Base-by-base conservation (phyloP, 2,888 invertebrate species). In the Neoascia interrupta region DNA sequence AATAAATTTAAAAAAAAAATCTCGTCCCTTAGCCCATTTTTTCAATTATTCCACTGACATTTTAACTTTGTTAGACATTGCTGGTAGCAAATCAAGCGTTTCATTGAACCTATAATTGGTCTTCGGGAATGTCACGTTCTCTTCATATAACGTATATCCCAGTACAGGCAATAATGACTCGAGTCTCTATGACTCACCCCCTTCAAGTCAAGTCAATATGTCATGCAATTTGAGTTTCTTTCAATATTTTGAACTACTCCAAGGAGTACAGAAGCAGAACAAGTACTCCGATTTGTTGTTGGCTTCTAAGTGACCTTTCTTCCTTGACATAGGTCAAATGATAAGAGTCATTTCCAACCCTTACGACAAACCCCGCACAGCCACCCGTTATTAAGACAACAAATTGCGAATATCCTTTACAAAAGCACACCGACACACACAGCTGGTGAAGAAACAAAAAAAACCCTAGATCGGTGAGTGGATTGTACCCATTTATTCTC, bases 321-420 rank as follows among this genome's bases (percentile, higher is more conserved):
- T 47, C 61, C 28, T 70, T 54, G 61, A 70, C 70, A 47, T 61
- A 70, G 70, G 70, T 70, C 61, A 61, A 54, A 54, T 61, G 61
- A 61, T 54, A 51, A 53, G 21, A 61, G 61, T 61, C 45, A 47
- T 45, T 53, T 54, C 5, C 13, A 43, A 43, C 23, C 23, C 16
- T 10, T 37, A 16, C 45, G 21, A 28, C 31, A 31, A 5, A 31
- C 16, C 3, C 15, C 45, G 19, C 34, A 21, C 41, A 10, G 5
- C 19, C 21, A n/a, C 11, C 39, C 58, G 18, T 51, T 39, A 21
- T 5, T 28, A 47, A 18, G 69, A 43, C 58, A 68, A 41, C 68
- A 69, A 39, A 69, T 69, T 69, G 41, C 51, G 49, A 58, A 51
- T 69, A 58, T 49, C 49, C 58, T 41, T 31, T 39, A 18, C 37